phyloP scores from a whole-genome alignment of 1,140 invertebrate genomes.

The Lithobius niger region DNA sequence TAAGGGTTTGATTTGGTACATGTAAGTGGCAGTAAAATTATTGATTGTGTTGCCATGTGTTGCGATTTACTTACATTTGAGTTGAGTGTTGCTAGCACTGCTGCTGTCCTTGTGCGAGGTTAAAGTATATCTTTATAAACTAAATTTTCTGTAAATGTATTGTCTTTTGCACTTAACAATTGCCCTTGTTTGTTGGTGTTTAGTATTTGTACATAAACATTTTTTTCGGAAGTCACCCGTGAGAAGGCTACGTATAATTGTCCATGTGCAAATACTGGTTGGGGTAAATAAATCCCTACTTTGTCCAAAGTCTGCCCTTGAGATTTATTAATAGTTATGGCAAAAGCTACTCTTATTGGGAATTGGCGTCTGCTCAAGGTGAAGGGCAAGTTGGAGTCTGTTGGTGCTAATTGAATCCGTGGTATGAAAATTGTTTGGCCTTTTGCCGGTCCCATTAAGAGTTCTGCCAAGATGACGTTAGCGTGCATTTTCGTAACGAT shows the following conservation, averaged over 20 bases:
- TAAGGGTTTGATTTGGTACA: too few species aligned
- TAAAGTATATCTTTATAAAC: too few species aligned
- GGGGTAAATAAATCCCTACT: conserved; percentile 18
- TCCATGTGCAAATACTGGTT: conserved; percentile 22
- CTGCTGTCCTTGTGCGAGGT: too few species aligned
- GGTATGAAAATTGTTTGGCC: conserved; percentile 17
- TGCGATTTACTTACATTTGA: too few species aligned
- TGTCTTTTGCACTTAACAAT: too few species aligned
- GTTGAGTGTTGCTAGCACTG: too few species aligned
- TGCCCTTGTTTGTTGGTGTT: too few species aligned
- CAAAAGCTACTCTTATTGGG: conserved; percentile 30
- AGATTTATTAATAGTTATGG: conserved; percentile 24
- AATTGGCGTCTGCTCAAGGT: conserved; percentile 7
- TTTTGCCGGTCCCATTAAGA: conserved; percentile 11
- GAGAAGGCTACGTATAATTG: conserved; percentile 26
- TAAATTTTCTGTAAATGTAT: too few species aligned
- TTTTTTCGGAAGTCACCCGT: conserved; percentile 27
- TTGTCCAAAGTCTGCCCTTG: conserved; percentile 23
- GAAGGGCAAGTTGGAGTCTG: background rate
- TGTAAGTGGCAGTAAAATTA: too few species aligned
- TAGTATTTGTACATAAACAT: background rate
- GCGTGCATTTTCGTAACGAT: conserved; percentile 18
- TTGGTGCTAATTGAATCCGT: background rate
- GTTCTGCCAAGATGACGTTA: conserved; percentile 17
- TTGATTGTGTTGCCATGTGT: too few species aligned